phyloP scores from a whole-genome alignment of 2,888 invertebrate genomes.

The Anorthoa munda region DNA sequence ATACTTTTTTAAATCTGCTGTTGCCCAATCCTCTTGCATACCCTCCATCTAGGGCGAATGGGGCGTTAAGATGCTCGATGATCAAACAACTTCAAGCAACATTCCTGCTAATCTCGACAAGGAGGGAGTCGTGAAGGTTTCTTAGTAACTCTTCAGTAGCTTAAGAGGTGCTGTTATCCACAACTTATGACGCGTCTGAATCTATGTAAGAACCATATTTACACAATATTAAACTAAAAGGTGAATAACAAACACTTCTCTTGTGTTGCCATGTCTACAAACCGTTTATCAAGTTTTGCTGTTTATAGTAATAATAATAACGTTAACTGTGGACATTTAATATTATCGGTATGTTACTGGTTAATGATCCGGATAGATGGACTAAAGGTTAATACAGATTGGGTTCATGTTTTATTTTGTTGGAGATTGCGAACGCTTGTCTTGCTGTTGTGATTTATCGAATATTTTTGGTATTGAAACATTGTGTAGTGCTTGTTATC shows the following conservation, averaged over 20 bases:
- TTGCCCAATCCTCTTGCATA: too few relatives aligned
- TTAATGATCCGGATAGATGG: conserved; percentile 47
- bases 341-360: conserved; percentile 35
- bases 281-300: conserved; percentile 22
- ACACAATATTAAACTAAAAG: conserved; percentile 7
- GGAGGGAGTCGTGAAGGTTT: too few relatives aligned
- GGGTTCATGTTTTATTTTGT: conserved; percentile 20
- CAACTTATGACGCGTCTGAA: neutral
- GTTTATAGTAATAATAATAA: conserved; percentile 12
- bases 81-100: too few relatives aligned
- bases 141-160: too few relatives aligned
- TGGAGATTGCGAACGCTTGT: neutral
- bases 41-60: too few relatives aligned
- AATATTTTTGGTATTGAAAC: neutral
- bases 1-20: too few relatives aligned
- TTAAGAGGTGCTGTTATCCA: too few relatives aligned
- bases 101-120: too few relatives aligned
- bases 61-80: too few relatives aligned
- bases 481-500: too few relatives aligned
- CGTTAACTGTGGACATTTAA: neutral
- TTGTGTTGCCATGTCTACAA: conserved; percentile 42
- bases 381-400: conserved; percentile 32
- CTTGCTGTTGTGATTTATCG: neutral
- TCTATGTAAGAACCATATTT: neutral
- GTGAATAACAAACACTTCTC: conserved; percentile 3